These are phyloP conservation scores for Zootermopsis nevadensis DNA, from an alignment of 2,888 invertebrate species.

Conservation along the genomic window DNA sequence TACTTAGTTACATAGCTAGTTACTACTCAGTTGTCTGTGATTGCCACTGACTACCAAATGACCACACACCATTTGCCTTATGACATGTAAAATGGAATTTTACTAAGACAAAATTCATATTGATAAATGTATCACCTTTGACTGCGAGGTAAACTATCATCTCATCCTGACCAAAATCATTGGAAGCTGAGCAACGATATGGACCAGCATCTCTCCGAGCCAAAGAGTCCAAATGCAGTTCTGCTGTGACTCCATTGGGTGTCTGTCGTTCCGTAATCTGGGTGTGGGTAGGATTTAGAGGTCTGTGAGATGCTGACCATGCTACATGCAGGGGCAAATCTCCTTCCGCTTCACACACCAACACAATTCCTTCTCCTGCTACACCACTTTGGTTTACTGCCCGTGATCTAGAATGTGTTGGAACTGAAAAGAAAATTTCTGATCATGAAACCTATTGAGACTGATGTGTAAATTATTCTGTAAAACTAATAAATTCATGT, in stretches of 20 bases:
- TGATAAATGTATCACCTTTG: constrained; percentile 60
- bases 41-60: too few species aligned
- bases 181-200: constrained; percentile 65
- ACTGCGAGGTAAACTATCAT: constrained; percentile 64
- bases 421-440: constrained; percentile 53
- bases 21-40: too few species aligned
- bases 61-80: too few species aligned
- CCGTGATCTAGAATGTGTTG: constrained; percentile 56
- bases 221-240: constrained; percentile 57
- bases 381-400: constrained; percentile 60
- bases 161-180: constrained; percentile 65
- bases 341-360: constrained; percentile 63
- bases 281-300: constrained; percentile 54
- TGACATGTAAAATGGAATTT: too few species aligned
- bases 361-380: constrained; percentile 60
- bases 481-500: neutral
- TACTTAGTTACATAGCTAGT: too few species aligned
- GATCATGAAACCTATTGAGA: too few species aligned
- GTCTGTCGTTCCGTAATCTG: constrained; percentile 57
- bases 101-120: too few species aligned
- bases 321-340: constrained; percentile 63
- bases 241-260: constrained; percentile 60
- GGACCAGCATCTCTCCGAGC: constrained; percentile 58
- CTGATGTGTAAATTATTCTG: too few species aligned
- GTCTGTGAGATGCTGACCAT: constrained; percentile 58